Conservation (phyloP, 2,888 invertebrate species). For the Icerya purchasi region DNA sequence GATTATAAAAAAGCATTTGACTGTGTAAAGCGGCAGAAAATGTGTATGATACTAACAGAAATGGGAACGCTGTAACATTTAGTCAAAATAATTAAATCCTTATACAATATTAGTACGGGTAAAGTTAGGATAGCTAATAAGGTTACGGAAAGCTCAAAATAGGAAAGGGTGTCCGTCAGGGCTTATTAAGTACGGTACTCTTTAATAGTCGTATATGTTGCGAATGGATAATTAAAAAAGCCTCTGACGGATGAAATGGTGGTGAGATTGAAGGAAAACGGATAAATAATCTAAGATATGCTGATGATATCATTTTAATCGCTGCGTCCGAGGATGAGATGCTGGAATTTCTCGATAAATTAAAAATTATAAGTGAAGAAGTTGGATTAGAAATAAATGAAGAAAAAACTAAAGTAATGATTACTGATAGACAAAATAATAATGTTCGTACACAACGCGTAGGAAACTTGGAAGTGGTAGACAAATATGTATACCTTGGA, state of each 20-base stretch:
- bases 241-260: neutral
- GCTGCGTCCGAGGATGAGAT: too few species aligned
- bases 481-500: neutral
- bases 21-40: too few species aligned
- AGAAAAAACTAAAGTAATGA: neutral
- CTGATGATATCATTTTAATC: too few species aligned
- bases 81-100: neutral
- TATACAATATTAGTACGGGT: neutral
- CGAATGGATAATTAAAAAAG: neutral
- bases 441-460: too few species aligned
- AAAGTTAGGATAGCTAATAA: too few species aligned
- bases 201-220: neutral
- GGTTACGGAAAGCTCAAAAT: neutral
- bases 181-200: neutral
- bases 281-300: too few species aligned
- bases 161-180: neutral
- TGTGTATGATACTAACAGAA: too few species aligned
- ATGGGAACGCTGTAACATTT: neutral
- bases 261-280: neutral
- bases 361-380: neutral
- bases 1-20: too few species aligned
- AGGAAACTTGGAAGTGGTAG: neutral
- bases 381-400: neutral
- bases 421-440: neutral
- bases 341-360: neutral